phyloP scores from a whole-genome alignment of 2,113 vertebrate species.

The Caracal caracal region DNA sequence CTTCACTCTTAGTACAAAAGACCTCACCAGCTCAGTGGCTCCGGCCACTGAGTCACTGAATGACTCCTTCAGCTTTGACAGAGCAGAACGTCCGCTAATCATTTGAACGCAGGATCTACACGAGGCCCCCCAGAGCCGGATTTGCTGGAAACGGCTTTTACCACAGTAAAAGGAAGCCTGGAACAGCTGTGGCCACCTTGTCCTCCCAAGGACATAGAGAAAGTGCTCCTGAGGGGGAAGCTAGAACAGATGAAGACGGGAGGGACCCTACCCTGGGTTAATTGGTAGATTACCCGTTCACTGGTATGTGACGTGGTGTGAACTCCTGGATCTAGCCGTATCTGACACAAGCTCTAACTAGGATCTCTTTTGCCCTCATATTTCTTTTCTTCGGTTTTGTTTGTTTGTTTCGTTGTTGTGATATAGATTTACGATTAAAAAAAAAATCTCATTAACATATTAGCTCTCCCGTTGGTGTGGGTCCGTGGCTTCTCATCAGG shows the following conservation, averaged over 20 bases:
- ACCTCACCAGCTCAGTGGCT: background rate
- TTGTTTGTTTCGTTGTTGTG: background rate
- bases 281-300: background rate
- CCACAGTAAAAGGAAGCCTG: background rate
- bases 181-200: background rate
- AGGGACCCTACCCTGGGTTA: background rate
- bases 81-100: background rate
- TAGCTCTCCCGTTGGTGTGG: background rate
- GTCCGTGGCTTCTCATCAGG: no score
- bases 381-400: background rate
- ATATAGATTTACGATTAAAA: background rate
- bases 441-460: background rate
- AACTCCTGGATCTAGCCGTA: background rate
- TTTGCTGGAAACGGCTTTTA: rapidly evolving
- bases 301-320: rapidly evolving
- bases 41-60: no score
- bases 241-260: rapidly evolving
- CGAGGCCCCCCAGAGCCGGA: background rate
- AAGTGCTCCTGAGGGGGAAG: background rate
- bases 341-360: background rate
- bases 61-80: no score
- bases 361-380: background rate
- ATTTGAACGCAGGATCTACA: no score
- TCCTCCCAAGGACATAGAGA: background rate
- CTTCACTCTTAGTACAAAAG: background rate